Evolutionary conservation across 2,797 vertebrate genomes (phyloP).

Genomic region (Notoglanidium macrostoma): DNA sequence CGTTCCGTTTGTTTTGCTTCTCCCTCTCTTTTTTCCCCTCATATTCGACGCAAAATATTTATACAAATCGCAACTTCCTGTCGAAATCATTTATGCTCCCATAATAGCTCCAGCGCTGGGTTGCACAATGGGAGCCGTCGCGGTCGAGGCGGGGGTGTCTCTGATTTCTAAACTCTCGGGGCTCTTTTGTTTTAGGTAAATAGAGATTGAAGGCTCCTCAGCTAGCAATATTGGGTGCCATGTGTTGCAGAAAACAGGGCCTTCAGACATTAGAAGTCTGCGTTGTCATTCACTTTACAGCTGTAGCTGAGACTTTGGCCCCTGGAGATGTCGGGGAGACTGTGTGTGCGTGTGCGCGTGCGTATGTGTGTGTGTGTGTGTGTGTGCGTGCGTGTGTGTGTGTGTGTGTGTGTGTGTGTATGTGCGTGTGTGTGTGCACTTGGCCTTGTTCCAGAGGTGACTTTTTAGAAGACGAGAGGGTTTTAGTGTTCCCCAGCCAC

Average conservation of each 20-base stretch:
- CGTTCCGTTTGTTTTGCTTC: constrained; percentile 76
- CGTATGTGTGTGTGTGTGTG: too few species aligned
- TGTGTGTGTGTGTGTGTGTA: constrained; percentile 35
- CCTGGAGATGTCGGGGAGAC: constrained; percentile 42
- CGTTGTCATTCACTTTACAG: constrained; percentile 49
- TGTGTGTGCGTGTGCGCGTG: neutral
- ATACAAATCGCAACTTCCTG: constrained; percentile 55
- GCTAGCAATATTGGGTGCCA: constrained; percentile 47
- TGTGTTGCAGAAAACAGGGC: constrained; percentile 49
- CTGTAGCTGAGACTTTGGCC: constrained; percentile 45
- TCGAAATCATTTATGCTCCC: constrained; percentile 52
- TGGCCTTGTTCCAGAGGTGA: constrained; percentile 48
- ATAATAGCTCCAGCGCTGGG: constrained; percentile 46
- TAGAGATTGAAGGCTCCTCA: constrained; percentile 52
- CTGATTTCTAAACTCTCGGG: constrained; percentile 49
- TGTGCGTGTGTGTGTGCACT: constrained; percentile 20
- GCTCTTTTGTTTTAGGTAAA: constrained; percentile 58
- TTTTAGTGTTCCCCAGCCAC: constrained; percentile 34
- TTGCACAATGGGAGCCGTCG: constrained; percentile 49
- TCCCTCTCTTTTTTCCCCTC: constrained; percentile 68
- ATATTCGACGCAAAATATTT: constrained; percentile 55
- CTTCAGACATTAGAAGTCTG: constrained; percentile 43
- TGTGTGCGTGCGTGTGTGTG: neutral
- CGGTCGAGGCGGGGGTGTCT: constrained; percentile 19
- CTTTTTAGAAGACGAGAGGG: constrained; percentile 22